Evolutionary conservation across 2,888 invertebrate genomes (phyloP), one percentile per base, ranked within the genome.

Genomic region (Rutpela maculata): DNA sequence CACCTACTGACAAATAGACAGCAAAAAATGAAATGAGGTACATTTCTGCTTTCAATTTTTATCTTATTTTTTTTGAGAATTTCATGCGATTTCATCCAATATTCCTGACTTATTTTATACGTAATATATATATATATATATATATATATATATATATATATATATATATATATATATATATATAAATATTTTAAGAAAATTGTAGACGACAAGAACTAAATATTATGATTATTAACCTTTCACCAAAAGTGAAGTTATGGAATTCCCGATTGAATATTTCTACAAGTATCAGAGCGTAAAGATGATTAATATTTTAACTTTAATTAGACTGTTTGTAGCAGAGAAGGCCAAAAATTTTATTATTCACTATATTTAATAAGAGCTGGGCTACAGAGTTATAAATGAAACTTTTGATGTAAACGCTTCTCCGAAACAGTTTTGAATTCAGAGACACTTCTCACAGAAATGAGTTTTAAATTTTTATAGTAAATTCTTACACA

Each of bases 201-300:
- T 1, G 50, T n/a, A 11, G 35, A 18, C 12, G 65, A 65, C 15
- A 65, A 65, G 50, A 38, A 38, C 6, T 18, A 65, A 38, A 38
- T 17, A 38, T 68, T 18, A 26, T 5, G n/a, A 17, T 17, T 43
- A 35, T 11, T 60, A 19, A 60, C 26, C 69, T 70, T 70, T 70
- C 69, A 70, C 69, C n/a, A 18, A 57, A 31, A 31, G 18, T 17
- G 59, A 43, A 5, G 35, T 11, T 65, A 5, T 35, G 59, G 59
- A 38, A 60, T 59, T 70, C 60, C 59, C 38, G 22, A 70, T 19
- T 59, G 18, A 55, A 55, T 26, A 17, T 56, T 7, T 68, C 55
- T 68, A 22, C 50, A 55, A 55, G 17, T 43, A 70, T 22, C n/a
- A 0, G 69, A 70, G 69, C 59, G 38, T 65, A 19, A 65, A 35